Base-by-base conservation (phyloP, 2,888 invertebrate species). In the Morpho deidamia region DNA sequence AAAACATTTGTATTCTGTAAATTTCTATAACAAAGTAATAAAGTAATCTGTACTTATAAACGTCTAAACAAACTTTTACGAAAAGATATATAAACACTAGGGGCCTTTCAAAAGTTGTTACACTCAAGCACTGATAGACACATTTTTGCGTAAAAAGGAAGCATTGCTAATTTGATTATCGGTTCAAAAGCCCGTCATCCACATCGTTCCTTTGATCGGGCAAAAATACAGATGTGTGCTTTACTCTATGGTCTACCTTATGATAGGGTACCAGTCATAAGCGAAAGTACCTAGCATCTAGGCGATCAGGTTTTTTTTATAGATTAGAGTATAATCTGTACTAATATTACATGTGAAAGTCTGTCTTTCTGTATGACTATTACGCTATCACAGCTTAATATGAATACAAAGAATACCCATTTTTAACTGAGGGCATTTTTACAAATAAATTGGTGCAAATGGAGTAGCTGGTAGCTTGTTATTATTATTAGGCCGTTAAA, bases 71-170 rank as follows among this genome's bases (percentile, higher is more conserved):
- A 23, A 23, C 1, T 3, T 23, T 23, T 23, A 14, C 14, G 4
- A 23, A 23, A 23, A 23, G n/a, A n/a, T n/a, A 23, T 23, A 23
- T 23, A 23, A 23, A 23, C 23, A 23, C 23, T 23, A 23, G 23
- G 23, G 23, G 23, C 23, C 23, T 23, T 23, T 23, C 23, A 23
- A 23, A 23, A 23, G 41, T 47, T 53, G 44, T 54, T 35, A 45
- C 42, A 46, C 42, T 45, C 66, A 51, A 58, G 50, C 54, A 38
- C 74, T 85, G 88, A 90, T 84, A 90, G 90, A 90, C 90, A 90
- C 81, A 86, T 90, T 90, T 90, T 91, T 90, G 82, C 74, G 83
- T 83, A 84, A 82, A 84, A 87, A 87, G 88, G 87, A 87, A 85
- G 82, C 87, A 76, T 72, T 78, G 82, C 78, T 89, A 89, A 89